Conservation (phyloP, 2,888 invertebrate genomes). For the Platycnemis pennipes region DNA sequence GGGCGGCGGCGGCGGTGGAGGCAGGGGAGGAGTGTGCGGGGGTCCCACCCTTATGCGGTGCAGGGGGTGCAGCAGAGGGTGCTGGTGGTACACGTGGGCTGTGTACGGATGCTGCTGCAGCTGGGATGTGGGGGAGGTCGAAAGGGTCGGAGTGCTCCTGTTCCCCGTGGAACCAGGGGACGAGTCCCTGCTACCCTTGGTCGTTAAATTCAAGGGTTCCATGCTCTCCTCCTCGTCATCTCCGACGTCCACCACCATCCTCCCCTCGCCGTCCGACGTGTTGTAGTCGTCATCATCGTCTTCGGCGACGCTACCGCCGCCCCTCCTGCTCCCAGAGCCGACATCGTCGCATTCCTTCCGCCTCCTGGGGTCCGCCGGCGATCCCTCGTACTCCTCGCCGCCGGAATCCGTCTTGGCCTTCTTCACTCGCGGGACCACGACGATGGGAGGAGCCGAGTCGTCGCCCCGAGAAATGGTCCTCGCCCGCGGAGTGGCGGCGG, state of each 20-base stretch:
- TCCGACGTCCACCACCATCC: conserved; percentile 68
- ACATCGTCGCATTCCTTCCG: background rate
- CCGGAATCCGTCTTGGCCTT: conserved; percentile 52
- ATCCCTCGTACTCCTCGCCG: conserved; percentile 13
- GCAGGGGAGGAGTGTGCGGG: conserved; percentile 48
- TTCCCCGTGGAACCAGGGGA: conserved; percentile 70
- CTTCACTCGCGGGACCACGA: conserved; percentile 68
- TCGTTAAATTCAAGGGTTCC: conserved; percentile 78
- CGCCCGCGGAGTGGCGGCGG: conserved; percentile 68
- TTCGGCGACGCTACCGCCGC: conserved; percentile 67
- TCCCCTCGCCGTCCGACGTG: conserved; percentile 69
- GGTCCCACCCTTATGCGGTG: conserved; percentile 74
- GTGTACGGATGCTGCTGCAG: conserved; percentile 64
- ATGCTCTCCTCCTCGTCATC: conserved; percentile 73
- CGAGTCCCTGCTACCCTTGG: conserved; percentile 73
- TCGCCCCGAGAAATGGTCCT: conserved; percentile 60
- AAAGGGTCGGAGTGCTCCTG: conserved; percentile 69
- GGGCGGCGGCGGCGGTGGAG: conserved; percentile 70
- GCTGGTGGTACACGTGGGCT: conserved; percentile 33
- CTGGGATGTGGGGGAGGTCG: conserved; percentile 67
- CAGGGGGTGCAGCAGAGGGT: conserved; percentile 49
- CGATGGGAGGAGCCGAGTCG: conserved; percentile 61
- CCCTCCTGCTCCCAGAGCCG: conserved; percentile 19
- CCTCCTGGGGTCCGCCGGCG: conserved; percentile 19
- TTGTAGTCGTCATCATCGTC: conserved; percentile 70